These are phyloP conservation scores for Percopsis omiscomaycus DNA, from an alignment of 2,797 vertebrate species.

Conservation along the genomic window DNA sequence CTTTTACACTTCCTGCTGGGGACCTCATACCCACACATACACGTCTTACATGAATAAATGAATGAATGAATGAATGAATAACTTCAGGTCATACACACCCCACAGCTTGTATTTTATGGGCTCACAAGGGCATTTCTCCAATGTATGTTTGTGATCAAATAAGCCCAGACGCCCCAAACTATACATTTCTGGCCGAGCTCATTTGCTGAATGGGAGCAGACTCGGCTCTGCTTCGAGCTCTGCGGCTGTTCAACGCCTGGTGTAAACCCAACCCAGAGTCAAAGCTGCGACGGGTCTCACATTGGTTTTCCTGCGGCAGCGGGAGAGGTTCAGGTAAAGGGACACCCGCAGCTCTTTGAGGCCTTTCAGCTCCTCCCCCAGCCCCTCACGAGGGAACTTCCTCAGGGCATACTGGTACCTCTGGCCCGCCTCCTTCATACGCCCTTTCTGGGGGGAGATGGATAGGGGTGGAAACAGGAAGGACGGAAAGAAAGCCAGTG, in stretches of 20 bases:
- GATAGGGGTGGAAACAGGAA: neutral
- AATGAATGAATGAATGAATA: too few relatives aligned
- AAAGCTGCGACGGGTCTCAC: conserved; percentile 74
- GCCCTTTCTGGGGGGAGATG: conserved; percentile 85
- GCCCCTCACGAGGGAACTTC: conserved; percentile 93
- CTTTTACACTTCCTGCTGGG: conserved; percentile 68
- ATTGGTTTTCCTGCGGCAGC: conserved; percentile 96
- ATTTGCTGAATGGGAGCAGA: too few relatives aligned
- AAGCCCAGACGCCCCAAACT: too few relatives aligned
- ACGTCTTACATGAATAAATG: too few relatives aligned
- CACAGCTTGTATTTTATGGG: neutral
- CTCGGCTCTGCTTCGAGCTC: too few relatives aligned
- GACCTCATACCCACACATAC: conserved; percentile 8
- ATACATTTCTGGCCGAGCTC: too few relatives aligned
- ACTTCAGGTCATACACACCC: neutral
- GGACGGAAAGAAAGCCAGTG: neutral
- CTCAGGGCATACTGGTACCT: conserved; percentile 94
- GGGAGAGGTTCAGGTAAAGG: conserved; percentile 92
- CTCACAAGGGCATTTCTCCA: too few relatives aligned
- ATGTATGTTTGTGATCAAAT: too few relatives aligned
- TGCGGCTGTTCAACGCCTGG: neutral
- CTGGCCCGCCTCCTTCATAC: conserved; percentile 98
- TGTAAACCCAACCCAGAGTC: neutral
- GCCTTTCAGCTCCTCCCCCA: conserved; percentile 91
- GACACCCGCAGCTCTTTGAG: conserved; percentile 94